Conservation (phyloP, 1,140 invertebrate species). For the Lycorma delicatula region DNA sequence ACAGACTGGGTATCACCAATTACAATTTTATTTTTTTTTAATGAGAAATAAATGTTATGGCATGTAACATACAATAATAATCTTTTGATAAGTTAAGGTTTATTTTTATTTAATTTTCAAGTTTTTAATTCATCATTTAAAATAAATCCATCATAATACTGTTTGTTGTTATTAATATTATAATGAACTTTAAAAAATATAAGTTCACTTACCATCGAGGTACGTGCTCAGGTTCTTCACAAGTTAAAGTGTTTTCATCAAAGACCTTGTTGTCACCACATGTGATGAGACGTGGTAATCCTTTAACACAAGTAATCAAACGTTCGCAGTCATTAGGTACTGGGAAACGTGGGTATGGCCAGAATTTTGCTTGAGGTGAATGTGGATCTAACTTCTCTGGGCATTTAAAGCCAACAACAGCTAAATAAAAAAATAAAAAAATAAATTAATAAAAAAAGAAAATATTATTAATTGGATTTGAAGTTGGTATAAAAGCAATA, state of each 20-base stretch:
- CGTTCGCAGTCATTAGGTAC: slow-evolving; percentile 73
- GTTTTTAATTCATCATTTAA: no score
- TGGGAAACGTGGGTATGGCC: slow-evolving; percentile 80
- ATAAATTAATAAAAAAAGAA: not conserved
- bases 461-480: slow-evolving; percentile 1
- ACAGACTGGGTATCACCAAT: no score
- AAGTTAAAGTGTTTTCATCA: slow-evolving; percentile 70
- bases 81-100: no score
- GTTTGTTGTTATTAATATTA: no score
- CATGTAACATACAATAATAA: no score
- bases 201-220: slow-evolving; percentile 13
- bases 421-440: slow-evolving; percentile 37
- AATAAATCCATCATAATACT: no score
- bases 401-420: slow-evolving; percentile 73
- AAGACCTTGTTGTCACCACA: slow-evolving; percentile 81
- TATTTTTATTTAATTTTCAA: no score
- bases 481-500: no score
- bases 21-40: no score
- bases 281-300: slow-evolving; percentile 70
- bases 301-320: slow-evolving; percentile 81
- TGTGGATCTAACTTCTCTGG: slow-evolving; percentile 41
- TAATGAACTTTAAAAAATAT: no score
- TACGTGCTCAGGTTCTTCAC: slow-evolving; percentile 66
- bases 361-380: slow-evolving; percentile 71
- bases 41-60: no score